Evolutionary conservation across 2,113 vertebrate species (phyloP).

Genomic region (Sceloporus tristichus): DNA sequence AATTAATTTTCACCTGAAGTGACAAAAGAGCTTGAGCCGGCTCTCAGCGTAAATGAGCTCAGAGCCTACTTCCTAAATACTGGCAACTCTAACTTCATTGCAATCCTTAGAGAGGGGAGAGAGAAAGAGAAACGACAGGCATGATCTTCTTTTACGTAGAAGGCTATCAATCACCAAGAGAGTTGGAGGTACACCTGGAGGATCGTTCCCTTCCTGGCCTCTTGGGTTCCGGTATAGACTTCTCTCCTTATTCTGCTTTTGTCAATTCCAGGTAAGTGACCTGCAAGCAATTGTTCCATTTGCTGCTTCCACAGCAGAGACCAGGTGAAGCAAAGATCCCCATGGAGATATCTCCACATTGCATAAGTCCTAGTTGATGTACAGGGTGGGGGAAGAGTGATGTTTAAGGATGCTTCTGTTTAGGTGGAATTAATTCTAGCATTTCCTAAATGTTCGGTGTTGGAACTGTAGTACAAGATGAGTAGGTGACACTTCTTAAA

Average conservation of each 20-base stretch:
- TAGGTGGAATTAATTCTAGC: neutral
- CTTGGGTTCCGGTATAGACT: neutral
- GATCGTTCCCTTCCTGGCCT: neutral
- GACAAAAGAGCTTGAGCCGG: constrained; percentile 2
- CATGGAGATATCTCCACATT: neutral
- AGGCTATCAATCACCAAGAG: neutral
- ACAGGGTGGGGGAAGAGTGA: too few species aligned
- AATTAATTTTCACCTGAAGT: constrained; percentile 19
- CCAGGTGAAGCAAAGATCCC: neutral
- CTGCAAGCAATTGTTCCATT: neutral
- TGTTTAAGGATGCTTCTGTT: neutral
- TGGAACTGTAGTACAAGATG: neutral
- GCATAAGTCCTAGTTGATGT: neutral
- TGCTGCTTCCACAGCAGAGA: neutral
- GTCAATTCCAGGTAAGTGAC: neutral
- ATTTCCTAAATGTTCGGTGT: neutral
- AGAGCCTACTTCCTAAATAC: neutral
- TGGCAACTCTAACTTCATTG: neutral
- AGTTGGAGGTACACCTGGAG: neutral
- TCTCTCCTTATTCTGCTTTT: neutral
- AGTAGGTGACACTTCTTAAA: neutral
- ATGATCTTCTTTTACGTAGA: neutral
- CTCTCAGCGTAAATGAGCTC: neutral
- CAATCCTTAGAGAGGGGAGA: neutral
- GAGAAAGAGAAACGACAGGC: neutral